Percentiles rank a stretch among this genome's conserved stretches.
Evolutionary conservation across 1,140 invertebrate genomes (phyloP).

Genomic region (Zaprionus africanus): DNA sequence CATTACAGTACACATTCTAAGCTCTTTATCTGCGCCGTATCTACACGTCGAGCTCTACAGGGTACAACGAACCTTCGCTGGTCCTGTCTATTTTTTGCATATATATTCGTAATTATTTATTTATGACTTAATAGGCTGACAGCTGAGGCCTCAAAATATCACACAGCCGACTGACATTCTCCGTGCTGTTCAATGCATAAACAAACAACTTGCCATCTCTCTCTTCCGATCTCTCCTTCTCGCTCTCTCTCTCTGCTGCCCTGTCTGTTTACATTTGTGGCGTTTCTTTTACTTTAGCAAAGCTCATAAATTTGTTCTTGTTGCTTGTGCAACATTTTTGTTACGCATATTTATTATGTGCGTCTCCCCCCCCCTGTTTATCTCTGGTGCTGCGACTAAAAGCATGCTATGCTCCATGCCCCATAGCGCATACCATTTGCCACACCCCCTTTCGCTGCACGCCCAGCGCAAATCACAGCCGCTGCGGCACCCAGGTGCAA

Average conservation of each 20-base stretch:
- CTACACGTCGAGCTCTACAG: background rate
- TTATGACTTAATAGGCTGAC: slow-evolving; percentile 48
- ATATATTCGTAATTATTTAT: slow-evolving; percentile 47
- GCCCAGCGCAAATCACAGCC: slow-evolving; percentile 36
- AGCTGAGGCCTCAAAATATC: slow-evolving; percentile 43
- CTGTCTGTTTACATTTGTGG: slow-evolving; percentile 32
- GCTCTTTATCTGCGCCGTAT: background rate
- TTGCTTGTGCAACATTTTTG: slow-evolving; percentile 56
- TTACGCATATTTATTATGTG: slow-evolving; percentile 50
- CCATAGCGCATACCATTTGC: slow-evolving; percentile 26
- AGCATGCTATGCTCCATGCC: slow-evolving; percentile 34
- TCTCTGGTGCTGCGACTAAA: slow-evolving; percentile 42
- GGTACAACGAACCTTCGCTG: background rate
- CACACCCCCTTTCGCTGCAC: slow-evolving; percentile 32
- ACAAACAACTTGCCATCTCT: slow-evolving; percentile 19
- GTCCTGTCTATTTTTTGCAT: slow-evolving; percentile 14
- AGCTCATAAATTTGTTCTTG: slow-evolving; percentile 59
- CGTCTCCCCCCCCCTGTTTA: slow-evolving; percentile 10
- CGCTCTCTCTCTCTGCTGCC: background rate
- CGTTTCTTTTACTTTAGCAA: slow-evolving; percentile 33
- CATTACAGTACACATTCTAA: background rate
- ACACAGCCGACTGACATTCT: slow-evolving; percentile 28
- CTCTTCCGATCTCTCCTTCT: background rate
- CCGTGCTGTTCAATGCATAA: slow-evolving; percentile 25
- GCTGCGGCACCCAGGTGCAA: slow-evolving; percentile 58